Evolutionary conservation across 2,113 vertebrate species (phyloP).

Genomic region (Galemys pyrenaicus): DNA sequence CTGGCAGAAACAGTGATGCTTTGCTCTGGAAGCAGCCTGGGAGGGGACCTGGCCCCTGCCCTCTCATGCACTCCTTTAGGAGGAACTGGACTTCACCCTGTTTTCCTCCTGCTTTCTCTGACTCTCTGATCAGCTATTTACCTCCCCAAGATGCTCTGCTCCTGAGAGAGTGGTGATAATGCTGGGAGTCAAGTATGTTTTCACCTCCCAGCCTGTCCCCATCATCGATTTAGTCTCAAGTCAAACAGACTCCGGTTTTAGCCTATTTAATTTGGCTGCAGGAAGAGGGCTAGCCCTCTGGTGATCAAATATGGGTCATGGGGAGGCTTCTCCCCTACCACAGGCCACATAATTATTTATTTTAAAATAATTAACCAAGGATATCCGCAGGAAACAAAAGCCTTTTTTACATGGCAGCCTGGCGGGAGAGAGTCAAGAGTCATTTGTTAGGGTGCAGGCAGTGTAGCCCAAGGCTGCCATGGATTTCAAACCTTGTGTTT

Average conservation of each 20-base stretch:
- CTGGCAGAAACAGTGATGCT: background rate
- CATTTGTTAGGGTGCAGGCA: slow-evolving; percentile 29
- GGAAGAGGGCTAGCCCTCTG: slow-evolving; percentile 63
- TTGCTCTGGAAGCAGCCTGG: background rate
- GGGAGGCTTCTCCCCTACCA: slow-evolving; percentile 68
- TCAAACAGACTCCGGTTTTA: slow-evolving; percentile 75
- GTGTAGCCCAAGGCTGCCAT: background rate
- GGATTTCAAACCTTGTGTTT: background rate
- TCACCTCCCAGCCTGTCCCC: slow-evolving; percentile 75
- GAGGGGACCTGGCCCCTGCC: background rate
- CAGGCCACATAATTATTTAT: slow-evolving; percentile 75
- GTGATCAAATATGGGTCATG: slow-evolving; percentile 75
- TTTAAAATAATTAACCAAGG: slow-evolving; percentile 82
- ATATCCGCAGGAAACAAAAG: slow-evolving; percentile 74
- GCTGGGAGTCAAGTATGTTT: slow-evolving; percentile 63
- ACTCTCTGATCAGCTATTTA: slow-evolving; percentile 67
- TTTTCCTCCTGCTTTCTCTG: slow-evolving; percentile 35
- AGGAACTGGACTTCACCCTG: slow-evolving; percentile 55
- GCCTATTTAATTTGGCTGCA: slow-evolving; percentile 81
- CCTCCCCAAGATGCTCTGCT: slow-evolving; percentile 79
- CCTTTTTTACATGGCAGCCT: slow-evolving; percentile 55
- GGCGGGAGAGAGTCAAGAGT: slow-evolving; percentile 25
- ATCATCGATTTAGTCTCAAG: slow-evolving; percentile 78
- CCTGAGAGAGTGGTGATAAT: slow-evolving; percentile 69
- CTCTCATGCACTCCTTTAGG: background rate